Percentiles rank a stretch among this genome's conserved stretches.
phyloP scores from a whole-genome alignment of 2,888 invertebrate species.

The Abrostola tripartita region DNA sequence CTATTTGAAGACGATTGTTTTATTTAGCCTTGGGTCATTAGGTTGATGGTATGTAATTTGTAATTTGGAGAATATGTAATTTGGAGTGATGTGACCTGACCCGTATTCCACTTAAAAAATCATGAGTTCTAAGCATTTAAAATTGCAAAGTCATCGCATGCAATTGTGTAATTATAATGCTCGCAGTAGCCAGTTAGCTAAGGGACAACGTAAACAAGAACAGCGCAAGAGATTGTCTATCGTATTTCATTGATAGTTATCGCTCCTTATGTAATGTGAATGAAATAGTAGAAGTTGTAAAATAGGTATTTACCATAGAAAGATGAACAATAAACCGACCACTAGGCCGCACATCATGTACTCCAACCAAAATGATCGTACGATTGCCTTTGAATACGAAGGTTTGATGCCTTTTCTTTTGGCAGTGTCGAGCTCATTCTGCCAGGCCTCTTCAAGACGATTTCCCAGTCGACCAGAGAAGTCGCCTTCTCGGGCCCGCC shows the following conservation, averaged over 20 bases:
- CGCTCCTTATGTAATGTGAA: no score
- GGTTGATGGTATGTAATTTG: background rate
- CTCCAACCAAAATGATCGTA: conserved; percentile 89
- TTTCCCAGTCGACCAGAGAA: conserved; percentile 90
- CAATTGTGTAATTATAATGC: no score
- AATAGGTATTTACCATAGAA: conserved; percentile 85
- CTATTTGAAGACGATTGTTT: background rate
- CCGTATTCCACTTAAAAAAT: no score
- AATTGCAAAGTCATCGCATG: no score
- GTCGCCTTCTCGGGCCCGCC: conserved; percentile 89
- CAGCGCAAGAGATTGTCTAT: no score
- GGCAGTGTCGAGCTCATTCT: conserved; percentile 85
- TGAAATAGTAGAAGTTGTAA: background rate
- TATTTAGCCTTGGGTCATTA: conserved; percentile 1
- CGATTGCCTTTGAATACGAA: conserved; percentile 88
- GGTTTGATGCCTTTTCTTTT: conserved; percentile 86
- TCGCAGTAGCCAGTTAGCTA: no score
- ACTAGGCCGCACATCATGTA: conserved; percentile 89
- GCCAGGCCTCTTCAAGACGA: conserved; percentile 90
- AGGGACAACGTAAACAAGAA: no score
- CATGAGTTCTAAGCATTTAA: no score
- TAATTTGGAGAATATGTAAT: no score
- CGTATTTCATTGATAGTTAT: no score
- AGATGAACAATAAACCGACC: conserved; percentile 87
- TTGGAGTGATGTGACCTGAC: no score